A percentile compares a stretch with the other conserved stretches of the same genome.
phyloP scores from a whole-genome alignment of 2,113 vertebrate genomes.

The Cyanoramphus novaezelandiae region DNA sequence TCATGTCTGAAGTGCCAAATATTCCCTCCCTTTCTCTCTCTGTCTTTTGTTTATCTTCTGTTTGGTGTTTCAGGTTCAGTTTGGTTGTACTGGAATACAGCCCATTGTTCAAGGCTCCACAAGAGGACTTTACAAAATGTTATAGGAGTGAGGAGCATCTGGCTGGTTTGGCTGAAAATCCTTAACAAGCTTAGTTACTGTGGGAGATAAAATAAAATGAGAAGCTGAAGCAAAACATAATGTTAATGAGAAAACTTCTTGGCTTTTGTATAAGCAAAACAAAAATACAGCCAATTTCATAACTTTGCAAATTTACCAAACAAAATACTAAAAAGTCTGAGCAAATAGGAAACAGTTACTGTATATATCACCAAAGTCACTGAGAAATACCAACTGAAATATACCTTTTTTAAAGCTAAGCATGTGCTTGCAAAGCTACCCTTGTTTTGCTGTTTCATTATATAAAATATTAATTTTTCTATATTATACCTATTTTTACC shows the following conservation, averaged over 20 bases:
- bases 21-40: neutral
- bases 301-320: neutral
- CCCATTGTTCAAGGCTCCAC: neutral
- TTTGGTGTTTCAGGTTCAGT: neutral
- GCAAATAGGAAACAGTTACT: neutral
- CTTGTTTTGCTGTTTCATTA: neutral
- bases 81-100: conserved; percentile 11
- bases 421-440: neutral
- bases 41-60: neutral
- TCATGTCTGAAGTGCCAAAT: neutral
- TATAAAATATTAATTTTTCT: neutral
- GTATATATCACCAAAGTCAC: neutral
- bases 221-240: conserved; percentile 27
- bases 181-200: conserved; percentile 36
- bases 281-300: neutral
- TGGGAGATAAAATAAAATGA: conserved; percentile 20
- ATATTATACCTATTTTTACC: neutral
- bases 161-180: conserved; percentile 33
- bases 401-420: neutral
- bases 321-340: neutral
- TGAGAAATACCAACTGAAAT: neutral
- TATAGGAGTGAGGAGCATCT: conserved; percentile 42
- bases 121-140: conserved; percentile 36
- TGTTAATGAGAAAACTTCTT: neutral
- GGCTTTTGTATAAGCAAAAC: neutral